phyloP scores from a whole-genome alignment of 2,113 vertebrate genomes.

The Prunella fulvescens region DNA sequence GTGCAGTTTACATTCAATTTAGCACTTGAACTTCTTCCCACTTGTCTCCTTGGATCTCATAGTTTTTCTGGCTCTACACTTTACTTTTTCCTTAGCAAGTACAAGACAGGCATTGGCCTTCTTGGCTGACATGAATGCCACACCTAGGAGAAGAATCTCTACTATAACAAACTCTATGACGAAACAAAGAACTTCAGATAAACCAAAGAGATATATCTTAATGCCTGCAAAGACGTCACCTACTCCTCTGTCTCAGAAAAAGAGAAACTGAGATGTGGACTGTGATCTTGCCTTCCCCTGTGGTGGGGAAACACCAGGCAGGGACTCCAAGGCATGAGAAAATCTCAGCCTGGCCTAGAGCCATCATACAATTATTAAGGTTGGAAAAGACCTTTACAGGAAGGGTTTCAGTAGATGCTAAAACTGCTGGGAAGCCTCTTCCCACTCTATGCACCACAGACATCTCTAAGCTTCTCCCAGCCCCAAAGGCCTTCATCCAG shows the following conservation, averaged over 20 bases:
- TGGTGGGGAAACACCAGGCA: not conserved
- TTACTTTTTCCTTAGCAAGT: not conserved
- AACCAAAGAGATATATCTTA: not conserved
- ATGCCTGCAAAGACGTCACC: not conserved
- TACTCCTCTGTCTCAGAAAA: not conserved
- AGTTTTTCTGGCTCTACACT: not conserved
- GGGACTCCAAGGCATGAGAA: not conserved
- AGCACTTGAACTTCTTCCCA: not conserved
- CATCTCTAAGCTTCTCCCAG: not conserved
- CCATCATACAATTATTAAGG: not conserved
- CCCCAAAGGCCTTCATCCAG: not conserved
- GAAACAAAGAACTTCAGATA: not conserved
- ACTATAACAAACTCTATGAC: not conserved
- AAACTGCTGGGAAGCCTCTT: not conserved
- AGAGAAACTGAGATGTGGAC: not conserved
- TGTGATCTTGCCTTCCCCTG: not conserved
- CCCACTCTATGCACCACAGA: accelerated
- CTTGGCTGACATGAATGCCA: not conserved
- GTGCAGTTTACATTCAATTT: not conserved
- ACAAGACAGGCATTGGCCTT: not conserved
- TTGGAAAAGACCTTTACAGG: not conserved
- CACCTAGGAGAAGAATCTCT: not conserved
- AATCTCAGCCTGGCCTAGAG: not conserved
- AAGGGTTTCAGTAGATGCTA: not conserved
- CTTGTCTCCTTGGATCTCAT: not conserved